phyloP scores from a whole-genome alignment of 2,113 vertebrate genomes.

The Callocephalon fimbriatum region DNA sequence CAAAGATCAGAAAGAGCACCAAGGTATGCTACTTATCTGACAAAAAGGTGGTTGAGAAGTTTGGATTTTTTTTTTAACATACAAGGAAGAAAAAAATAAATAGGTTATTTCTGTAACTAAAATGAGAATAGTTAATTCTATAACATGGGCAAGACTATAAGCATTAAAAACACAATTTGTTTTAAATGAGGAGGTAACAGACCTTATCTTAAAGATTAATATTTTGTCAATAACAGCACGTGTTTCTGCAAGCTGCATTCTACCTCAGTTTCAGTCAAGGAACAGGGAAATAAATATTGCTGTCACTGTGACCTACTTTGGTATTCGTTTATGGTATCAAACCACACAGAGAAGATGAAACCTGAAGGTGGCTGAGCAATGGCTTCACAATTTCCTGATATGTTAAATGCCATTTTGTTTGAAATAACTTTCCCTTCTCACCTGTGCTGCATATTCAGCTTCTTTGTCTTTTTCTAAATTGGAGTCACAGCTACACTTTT shows the following conservation, averaged over 20 bases:
- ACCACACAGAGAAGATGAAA: not conserved
- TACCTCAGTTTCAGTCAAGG: not conserved
- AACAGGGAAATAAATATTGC: not conserved
- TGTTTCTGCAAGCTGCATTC: not conserved
- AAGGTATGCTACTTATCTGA: not conserved
- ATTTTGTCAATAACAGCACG: not conserved
- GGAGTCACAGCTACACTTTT: conserved; percentile 91
- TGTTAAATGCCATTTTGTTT: not conserved
- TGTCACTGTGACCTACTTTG: not conserved
- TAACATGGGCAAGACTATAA: not conserved
- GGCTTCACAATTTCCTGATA: not conserved
- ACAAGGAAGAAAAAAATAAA: not conserved
- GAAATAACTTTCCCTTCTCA: conserved; percentile 63
- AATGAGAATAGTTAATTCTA: not conserved
- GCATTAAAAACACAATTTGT: not conserved
- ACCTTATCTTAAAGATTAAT: not conserved
- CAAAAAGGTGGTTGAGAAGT: not conserved
- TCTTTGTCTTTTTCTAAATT: conserved; percentile 89
- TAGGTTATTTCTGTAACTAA: not conserved
- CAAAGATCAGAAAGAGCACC: not conserved
- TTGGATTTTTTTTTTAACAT: not conserved
- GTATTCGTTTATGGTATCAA: not conserved
- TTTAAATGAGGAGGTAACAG: not conserved
- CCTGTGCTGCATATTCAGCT: conserved; percentile 93
- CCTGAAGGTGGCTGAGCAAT: not conserved